phyloP scores from a whole-genome alignment of 2,797 vertebrate genomes.

The Cossypha heuglini region DNA sequence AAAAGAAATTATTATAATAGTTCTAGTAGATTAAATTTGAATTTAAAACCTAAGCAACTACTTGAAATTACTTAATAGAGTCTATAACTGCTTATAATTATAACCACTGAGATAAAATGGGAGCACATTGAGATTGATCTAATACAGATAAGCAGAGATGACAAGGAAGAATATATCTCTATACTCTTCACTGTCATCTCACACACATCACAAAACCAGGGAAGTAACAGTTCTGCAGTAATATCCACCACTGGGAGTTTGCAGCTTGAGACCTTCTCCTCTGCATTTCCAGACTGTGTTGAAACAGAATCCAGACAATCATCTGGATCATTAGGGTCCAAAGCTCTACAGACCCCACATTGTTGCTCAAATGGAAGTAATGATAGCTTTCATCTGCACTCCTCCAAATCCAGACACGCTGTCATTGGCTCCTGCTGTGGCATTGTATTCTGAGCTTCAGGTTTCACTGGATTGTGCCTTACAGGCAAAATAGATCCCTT shows the following conservation, averaged over 20 bases:
- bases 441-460: not conserved
- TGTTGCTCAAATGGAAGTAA: conserved; percentile 4
- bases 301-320: conserved; percentile 9
- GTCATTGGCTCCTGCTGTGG: conserved; percentile 4
- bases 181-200: not conserved
- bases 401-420: not conserved
- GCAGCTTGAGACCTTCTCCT: not conserved
- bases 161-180: not conserved
- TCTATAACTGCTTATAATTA: not conserved
- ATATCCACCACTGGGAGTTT: not conserved
- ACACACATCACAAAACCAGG: not conserved
- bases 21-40: not conserved
- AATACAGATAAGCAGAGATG: not conserved
- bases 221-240: not conserved
- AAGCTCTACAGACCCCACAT: not conserved
- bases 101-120: not conserved
- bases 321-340: not conserved
- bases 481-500: not conserved
- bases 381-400: not conserved
- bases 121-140: not conserved
- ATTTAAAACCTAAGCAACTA: not conserved
- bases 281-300: not conserved
- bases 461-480: not conserved
- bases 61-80: not conserved
- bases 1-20: not conserved